These are phyloP conservation scores for Mormyrus hasselquistii DNA, from an alignment of 2,797 vertebrate genomes.

Conservation along the genomic window DNA sequence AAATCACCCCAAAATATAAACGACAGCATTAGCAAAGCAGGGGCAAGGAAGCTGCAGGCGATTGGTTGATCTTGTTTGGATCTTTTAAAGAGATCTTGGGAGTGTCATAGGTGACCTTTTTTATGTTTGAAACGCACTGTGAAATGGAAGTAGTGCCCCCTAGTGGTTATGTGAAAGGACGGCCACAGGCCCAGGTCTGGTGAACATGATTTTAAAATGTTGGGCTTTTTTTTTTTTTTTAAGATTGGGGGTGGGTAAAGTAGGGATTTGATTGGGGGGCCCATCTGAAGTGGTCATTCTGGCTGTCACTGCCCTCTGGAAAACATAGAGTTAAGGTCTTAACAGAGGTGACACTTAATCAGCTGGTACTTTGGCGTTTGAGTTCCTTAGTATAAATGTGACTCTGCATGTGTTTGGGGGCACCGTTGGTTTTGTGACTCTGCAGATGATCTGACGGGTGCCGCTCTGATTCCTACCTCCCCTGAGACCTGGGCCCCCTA, in stretches of 20 bases:
- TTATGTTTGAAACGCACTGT: background rate
- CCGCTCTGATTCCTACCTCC: conserved; percentile 89
- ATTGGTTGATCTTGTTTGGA: background rate
- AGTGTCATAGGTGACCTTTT: background rate
- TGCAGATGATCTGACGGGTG: conserved; percentile 92
- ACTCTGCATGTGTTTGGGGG: background rate
- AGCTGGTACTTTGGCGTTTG: background rate
- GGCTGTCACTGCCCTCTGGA: background rate
- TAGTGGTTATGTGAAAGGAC: background rate
- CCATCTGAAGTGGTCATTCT: background rate
- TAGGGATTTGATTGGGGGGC: background rate
- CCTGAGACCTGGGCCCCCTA: conserved; percentile 96
- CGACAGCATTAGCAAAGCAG: background rate
- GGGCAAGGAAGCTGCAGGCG: background rate
- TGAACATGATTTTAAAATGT: background rate
- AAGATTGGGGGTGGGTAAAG: background rate
- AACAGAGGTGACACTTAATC: background rate
- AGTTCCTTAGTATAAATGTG: background rate
- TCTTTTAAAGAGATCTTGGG: background rate
- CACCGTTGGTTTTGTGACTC: conserved; percentile 18
- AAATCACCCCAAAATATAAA: background rate
- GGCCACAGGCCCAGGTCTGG: background rate
- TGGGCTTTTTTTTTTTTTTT: background rate
- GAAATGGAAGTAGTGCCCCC: background rate
- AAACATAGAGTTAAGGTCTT: background rate